phyloP scores from a whole-genome alignment of 1,140 invertebrate species.

The Spodoptera litura region DNA sequence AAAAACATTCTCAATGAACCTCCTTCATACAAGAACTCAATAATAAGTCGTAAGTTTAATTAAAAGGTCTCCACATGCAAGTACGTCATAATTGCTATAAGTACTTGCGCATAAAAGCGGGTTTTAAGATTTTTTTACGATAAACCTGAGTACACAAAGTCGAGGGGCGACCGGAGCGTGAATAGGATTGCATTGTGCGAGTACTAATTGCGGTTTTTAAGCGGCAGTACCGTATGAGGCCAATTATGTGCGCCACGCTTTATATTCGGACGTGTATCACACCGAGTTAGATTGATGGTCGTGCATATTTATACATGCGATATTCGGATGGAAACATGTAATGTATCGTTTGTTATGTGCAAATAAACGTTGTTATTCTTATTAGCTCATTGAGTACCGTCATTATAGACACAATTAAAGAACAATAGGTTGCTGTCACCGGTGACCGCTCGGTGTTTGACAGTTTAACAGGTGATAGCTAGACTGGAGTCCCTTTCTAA shows the following conservation, averaged over 20 bases:
- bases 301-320: neutral
- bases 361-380: too few relatives aligned
- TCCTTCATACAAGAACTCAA: conserved; percentile 5
- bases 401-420: too few relatives aligned
- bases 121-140: conserved; percentile 27
- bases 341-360: too few relatives aligned
- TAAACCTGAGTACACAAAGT: conserved; percentile 38
- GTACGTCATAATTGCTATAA: conserved; percentile 24
- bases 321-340: too few relatives aligned
- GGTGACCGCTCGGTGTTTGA: too few relatives aligned
- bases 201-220: conserved; percentile 52
- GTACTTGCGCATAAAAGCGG: conserved; percentile 11
- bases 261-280: conserved; percentile 41
- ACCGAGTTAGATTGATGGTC: conserved; percentile 4
- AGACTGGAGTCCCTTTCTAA: neutral
- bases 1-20: conserved; percentile 15
- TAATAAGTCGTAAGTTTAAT: conserved; percentile 34
- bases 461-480: neutral
- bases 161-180: conserved; percentile 23
- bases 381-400: too few relatives aligned
- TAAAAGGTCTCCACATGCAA: conserved; percentile 3
- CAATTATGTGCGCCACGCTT: conserved; percentile 51
- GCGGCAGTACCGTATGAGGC: conserved; percentile 29
- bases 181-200: conserved; percentile 41
- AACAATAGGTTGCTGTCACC: too few relatives aligned